Percentiles rank a stretch among this genome's conserved stretches.
Conservation (phyloP, 2,113 vertebrate genomes). For the Cavia aperea region DNA sequence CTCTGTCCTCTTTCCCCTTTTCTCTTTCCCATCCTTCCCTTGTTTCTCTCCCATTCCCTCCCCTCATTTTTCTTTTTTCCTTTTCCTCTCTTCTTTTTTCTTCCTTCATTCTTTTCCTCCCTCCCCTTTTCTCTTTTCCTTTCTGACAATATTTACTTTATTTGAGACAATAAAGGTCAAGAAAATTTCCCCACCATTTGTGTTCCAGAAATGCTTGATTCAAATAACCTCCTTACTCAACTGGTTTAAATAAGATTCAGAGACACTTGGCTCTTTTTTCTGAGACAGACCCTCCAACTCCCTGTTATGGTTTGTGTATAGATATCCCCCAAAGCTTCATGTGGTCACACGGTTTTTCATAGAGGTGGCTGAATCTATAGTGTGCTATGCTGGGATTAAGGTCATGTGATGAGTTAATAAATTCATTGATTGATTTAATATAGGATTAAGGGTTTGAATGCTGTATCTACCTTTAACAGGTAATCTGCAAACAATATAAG, state of each 20-base stretch:
- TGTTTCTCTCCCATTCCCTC: fast-evolving
- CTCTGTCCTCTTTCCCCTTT: not conserved
- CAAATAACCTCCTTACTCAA: not conserved
- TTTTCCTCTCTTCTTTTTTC: not conserved
- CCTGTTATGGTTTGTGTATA: not conserved
- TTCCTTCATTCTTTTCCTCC: too few species aligned
- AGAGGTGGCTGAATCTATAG: not conserved
- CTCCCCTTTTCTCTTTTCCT: not conserved
- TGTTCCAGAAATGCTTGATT: not conserved
- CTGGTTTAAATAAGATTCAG: not conserved
- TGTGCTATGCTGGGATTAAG: not conserved
- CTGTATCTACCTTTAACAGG: not conserved
- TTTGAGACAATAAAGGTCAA: not conserved
- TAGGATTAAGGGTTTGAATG: not conserved
- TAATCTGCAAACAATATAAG: not conserved
- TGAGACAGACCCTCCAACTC: too few species aligned
- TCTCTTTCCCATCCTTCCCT: too few species aligned
- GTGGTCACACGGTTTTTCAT: not conserved
- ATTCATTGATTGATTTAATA: not conserved
- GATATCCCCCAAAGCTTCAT: not conserved
- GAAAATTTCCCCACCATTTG: not conserved
- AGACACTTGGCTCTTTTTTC: not conserved
- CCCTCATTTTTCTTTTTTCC: not conserved
- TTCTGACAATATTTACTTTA: not conserved
- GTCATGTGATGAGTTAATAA: not conserved